These are phyloP conservation scores for Phyllostomus hastatus DNA, from an alignment of 2,113 vertebrate genomes.

Conservation along the genomic window DNA sequence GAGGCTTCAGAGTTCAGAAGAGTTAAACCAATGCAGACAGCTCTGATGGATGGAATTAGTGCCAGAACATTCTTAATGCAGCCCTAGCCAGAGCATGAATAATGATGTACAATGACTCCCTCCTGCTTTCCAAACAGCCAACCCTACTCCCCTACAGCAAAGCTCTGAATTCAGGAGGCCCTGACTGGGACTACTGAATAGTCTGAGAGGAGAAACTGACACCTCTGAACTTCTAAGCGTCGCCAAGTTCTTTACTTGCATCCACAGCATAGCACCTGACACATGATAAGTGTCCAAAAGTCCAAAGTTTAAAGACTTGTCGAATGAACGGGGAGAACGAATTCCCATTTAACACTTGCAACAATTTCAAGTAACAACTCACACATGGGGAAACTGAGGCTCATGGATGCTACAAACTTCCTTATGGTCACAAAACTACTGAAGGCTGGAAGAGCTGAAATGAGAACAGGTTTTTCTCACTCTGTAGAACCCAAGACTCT, in stretches of 20 bases:
- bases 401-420: background rate
- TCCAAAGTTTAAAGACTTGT: background rate
- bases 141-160: background rate
- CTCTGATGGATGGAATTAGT: conserved; percentile 2
- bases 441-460: background rate
- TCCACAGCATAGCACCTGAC: background rate
- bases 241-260: conserved; percentile 49
- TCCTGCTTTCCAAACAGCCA: background rate
- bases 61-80: background rate
- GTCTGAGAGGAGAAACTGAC: background rate
- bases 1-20: conserved; percentile 34
- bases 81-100: background rate
- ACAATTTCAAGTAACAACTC: conserved; percentile 4
- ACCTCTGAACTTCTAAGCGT: background rate
- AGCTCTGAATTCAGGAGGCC: background rate
- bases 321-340: background rate
- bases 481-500: background rate
- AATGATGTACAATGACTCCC: background rate
- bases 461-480: background rate
- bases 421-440: background rate
- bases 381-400: conserved; percentile 11
- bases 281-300: background rate
- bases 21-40: background rate
- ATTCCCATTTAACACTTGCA: conserved; percentile 35
- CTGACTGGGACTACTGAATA: background rate